Percentiles rank a stretch among this genome's conserved stretches.
Conservation (phyloP, 2,113 vertebrate genomes). For the Dendrocopos noguchii region DNA sequence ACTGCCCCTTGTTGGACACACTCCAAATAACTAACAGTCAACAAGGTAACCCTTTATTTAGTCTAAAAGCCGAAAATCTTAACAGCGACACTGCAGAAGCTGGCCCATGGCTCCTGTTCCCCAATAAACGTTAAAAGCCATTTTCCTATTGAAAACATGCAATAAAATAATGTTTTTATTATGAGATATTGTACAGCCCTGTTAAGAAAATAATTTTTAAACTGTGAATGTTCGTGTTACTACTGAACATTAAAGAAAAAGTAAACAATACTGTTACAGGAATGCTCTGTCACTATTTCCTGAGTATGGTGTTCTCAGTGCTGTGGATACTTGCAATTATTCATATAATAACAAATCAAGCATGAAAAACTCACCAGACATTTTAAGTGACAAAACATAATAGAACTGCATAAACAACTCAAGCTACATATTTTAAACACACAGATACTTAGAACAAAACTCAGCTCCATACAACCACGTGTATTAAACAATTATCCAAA, state of each 20-base stretch:
- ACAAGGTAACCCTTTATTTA: neutral
- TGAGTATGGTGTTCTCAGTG: neutral
- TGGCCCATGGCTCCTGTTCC: fast-evolving
- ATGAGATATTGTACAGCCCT: neutral
- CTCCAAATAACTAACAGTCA: neutral
- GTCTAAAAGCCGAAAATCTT: neutral
- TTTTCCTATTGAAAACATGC: neutral
- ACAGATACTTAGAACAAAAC: neutral
- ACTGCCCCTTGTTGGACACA: no score
- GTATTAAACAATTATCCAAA: neutral
- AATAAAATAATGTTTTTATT: neutral
- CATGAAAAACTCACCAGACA: neutral
- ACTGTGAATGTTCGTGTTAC: neutral
- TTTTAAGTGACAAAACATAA: neutral
- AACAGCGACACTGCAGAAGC: neutral
- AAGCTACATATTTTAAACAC: neutral
- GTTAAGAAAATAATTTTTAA: neutral
- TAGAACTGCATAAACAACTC: neutral
- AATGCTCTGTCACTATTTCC: neutral
- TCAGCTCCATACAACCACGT: neutral
- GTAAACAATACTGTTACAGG: neutral
- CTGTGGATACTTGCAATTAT: neutral
- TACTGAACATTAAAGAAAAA: neutral
- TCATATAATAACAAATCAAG: neutral
- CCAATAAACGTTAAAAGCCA: neutral